Evolutionary conservation across 2,113 vertebrate species (phyloP), one percentile per base, ranked within the genome.

Genomic region (Cisticola juncidis): DNA sequence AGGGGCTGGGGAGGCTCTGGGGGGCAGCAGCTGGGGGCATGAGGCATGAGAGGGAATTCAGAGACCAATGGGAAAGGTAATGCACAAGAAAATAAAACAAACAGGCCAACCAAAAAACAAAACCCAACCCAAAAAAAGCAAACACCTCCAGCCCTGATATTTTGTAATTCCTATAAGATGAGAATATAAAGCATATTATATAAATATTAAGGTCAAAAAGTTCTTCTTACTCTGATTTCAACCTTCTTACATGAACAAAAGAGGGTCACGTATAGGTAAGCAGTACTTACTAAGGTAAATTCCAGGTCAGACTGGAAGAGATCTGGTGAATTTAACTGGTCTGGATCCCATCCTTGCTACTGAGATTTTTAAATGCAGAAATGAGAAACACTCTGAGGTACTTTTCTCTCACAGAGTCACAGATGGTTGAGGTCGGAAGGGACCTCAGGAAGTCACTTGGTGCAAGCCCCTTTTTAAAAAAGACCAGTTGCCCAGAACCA

Each of bases 131-230:
- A n/a, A 42, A 19, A 15, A 51, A 56, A n/a, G 33, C 9, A 61
- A 89, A 21, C 22, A 38, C 7, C 5, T 4, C 7, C 7, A 6
- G 5, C 29, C 15, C 11, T 1, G 0, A 33, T 25, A 35, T 68
- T 62, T 71, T 64, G 1, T 42, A 72, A 85, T 11, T 60, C 29
- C 33, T 73, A 9, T 58, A 71, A 84, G 14, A 9, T 81, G 36
- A 9, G 19, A 94, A 40, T 56, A 71, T 31, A 64, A 74, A 90
- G 11, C 8, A 16, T 17, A 28, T 74, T 73, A 14, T 62, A 45
- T 64, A 82, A 74, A 60, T 53, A 57, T 42, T 88, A 69, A 77
- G 40, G 24, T 87, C 20, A 84, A 79, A 79, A 90, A 91, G 19
- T 60, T 91, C 29, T 61, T 70, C 54, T 64, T 53, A 29, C 21